These are phyloP conservation scores for Chymomyza fuscimana DNA, from an alignment of 2,888 invertebrate species.

Conservation along the genomic window DNA sequence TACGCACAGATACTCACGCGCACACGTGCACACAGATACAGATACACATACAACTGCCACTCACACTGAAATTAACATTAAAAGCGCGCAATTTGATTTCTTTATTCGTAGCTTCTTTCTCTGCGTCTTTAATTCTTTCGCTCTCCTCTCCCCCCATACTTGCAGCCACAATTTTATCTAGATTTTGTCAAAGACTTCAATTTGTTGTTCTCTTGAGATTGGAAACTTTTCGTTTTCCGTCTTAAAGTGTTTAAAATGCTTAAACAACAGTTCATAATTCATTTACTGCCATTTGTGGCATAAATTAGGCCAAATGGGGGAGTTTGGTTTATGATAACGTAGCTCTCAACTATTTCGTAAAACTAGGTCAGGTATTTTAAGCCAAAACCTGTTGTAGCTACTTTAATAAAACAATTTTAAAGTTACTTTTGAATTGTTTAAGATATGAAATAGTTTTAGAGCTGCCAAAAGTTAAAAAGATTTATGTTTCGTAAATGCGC, in stretches of 20 bases:
- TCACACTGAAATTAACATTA: constrained; percentile 23
- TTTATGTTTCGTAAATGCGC: too few species aligned
- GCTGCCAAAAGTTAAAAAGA: too few species aligned
- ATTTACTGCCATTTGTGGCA: background rate
- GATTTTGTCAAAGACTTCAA: background rate
- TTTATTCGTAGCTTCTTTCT: constrained; percentile 1
- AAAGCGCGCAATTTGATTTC: constrained; percentile 24
- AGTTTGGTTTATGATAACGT: too few species aligned
- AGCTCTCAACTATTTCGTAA: too few species aligned
- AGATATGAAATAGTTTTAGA: too few species aligned
- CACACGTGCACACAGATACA: background rate
- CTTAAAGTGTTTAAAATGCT: constrained; percentile 54
- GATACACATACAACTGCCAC: background rate
- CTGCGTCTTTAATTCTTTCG: background rate
- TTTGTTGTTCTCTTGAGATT: background rate
- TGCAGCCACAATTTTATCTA: background rate
- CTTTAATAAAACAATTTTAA: too few species aligned
- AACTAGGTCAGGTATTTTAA: too few species aligned
- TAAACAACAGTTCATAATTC: constrained; percentile 5
- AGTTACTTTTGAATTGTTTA: too few species aligned
- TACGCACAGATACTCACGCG: background rate
- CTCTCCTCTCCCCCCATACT: background rate
- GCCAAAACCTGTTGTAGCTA: too few species aligned
- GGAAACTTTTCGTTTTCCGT: constrained; percentile 35
- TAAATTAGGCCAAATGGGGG: too few species aligned